Evolutionary conservation across 1,140 invertebrate species (phyloP), one percentile per base, ranked within the genome.

Genomic region (Dendroctonus valens): DNA sequence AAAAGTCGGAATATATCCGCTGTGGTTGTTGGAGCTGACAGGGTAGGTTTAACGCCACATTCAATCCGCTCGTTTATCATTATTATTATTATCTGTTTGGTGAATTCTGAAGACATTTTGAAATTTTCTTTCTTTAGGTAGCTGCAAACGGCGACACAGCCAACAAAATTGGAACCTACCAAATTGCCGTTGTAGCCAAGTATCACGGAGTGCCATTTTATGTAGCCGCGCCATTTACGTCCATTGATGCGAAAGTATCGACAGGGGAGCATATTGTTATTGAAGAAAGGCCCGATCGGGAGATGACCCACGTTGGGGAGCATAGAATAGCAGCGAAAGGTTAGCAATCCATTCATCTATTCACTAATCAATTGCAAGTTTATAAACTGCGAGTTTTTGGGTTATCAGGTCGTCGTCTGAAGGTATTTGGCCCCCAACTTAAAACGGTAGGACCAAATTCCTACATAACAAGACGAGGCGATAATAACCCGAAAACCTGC

Each of bases 131-230:
- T 49, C 49, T 61, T 15, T 55, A 87, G 86, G 85, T 97, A 38
- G 94, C 91, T 11, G 85, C 88, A 2, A 99, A 99, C 82, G 97
- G 97, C 3, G 97, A 99, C 79, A 99, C 97, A 3, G 97, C 97
- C 0, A 99, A 99, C 78, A 99, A 99, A 88, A 97, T 99, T 78
- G 97, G 97, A 69, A 99, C 97, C 14, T 99, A 98, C 79, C 93
- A 96, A 87, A 90, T 99, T 74, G 95, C 97, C 0, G 89, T 99
- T 48, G 81, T 92, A 40, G 94, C 96, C 6, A 92, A 94, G 74
- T 82, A 96, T 80, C 95, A 98, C 76, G 83, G 85, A 14, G 89
- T 99, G 39, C 94, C 95, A 67, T 99, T 99, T 80, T 99, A 94
- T 79, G 89, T 99, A 9, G 96, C 95, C 0, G 95, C 94, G 14